Base-by-base conservation (phyloP, 2,888 invertebrate genomes). In the Erebia epiphron region DNA sequence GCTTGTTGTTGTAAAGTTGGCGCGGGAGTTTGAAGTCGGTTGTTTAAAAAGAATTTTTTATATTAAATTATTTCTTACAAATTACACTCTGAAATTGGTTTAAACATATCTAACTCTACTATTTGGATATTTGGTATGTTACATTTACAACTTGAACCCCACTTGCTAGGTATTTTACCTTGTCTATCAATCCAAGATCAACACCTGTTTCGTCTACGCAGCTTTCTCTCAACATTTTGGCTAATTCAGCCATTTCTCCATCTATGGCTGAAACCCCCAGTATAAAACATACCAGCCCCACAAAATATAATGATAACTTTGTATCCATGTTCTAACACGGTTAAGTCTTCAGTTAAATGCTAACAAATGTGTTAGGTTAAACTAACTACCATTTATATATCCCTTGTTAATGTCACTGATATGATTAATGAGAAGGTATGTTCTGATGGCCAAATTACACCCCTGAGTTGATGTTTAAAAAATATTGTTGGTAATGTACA, bases 181-280 rank as follows among this genome's bases (percentile, higher is more conserved):
- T 75, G 52, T 86, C 86, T 49, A 92, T 77, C 14, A 90, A 79
- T 57, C 79, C 70, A 16, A 82, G 7, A 76, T 90, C 89, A 1
- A 83, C 91, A n/a, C 85, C 87, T 0, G 86, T 86, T 75, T 92
- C 91, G 1, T 71, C 88, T 0, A 74, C 82, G 79, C 92, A 92
- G 76, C 76, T 84, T 41, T 90, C 90, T 67, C 90, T 84, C 78
- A 92, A 79, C 88, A 90, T 87, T 72, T 79, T 78, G 21, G 88
- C 89, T 68, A 92, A 78, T 75, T 92, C 92, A 1, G 86, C 88
- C 90, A 90, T 88, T 71, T 92, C 91, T 2, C 83, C 86, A 76
- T 91, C 91, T 80, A 92, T 74, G 41, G 76, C 77, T 67, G 54
- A 58, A 9, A 69, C 68, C 54, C 67, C 75, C 64, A 68, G 74